Base-by-base conservation (phyloP, 2,888 invertebrate genomes). In the Aelia acuminata region DNA sequence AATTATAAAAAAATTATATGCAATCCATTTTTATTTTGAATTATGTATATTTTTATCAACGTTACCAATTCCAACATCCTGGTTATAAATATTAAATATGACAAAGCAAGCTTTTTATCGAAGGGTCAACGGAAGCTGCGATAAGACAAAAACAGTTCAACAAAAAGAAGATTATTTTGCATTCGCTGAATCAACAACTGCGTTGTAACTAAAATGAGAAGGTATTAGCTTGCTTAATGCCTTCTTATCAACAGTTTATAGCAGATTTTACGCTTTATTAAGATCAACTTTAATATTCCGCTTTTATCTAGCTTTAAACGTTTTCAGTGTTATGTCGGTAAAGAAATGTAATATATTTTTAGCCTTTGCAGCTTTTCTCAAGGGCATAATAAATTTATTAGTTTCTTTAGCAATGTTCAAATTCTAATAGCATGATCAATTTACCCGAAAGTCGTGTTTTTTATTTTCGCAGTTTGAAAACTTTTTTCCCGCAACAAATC, bases 121-220 rank as follows among this genome's bases (percentile, higher is more conserved):
- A 53, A 53, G 53, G 53, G 53, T 53, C 57, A 57, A 57, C 57
- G 57, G 57, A 57, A 57, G 57, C 57, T 57, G 26, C 15, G 57
- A 57, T 57, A 57, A 57, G 57, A 57, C 26, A 57, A 57, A 57
- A 57, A 26, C 26, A 57, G 57, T 57, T 57, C 57, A 57, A 57
- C 57, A 26, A 26, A 57, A 26, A 57, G 26, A 57, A 57, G 57
- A 57, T 57, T 26, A 57, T 26, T 31, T 57, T 57, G 57, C 57
- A 26, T 57, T 57, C 26, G 3, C 26, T 57, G 57, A 57, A 26
- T 57, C 26, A 57, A 57, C 13, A 57, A 57, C 26, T 57, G 57
- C 57, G 57, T 57, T 57, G 3, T 26, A 57, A 13, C 26, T 26
- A 26, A 57, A 57, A 57, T 26, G 26, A 57, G 57, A 10, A 1